These are phyloP conservation scores for Operophtera brumata DNA, from an alignment of 2,888 invertebrate genomes.

Conservation along the genomic window DNA sequence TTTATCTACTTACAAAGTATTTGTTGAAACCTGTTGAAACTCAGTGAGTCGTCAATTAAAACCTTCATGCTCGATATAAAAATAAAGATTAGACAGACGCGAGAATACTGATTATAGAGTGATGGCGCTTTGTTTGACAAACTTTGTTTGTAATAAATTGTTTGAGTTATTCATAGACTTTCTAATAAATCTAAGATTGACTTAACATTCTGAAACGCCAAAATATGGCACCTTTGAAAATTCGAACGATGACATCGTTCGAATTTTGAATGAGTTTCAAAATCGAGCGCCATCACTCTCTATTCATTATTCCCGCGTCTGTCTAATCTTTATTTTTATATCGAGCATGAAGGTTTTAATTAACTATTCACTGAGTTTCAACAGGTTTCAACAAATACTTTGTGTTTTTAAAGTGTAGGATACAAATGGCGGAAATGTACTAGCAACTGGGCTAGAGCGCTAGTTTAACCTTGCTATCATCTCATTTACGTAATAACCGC, in stretches of 20 bases:
- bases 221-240: too few relatives aligned
- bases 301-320: not conserved
- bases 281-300: too few relatives aligned
- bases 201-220: too few relatives aligned
- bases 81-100: not conserved
- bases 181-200: too few relatives aligned
- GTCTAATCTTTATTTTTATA: not conserved
- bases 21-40: not conserved
- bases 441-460: not conserved
- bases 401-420: not conserved
- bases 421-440: too few relatives aligned
- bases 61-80: not conserved
- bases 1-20: not conserved
- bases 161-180: too few relatives aligned
- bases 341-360: not conserved
- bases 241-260: too few relatives aligned
- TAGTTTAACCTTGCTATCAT: conserved; percentile 17
- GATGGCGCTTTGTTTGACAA: too few relatives aligned
- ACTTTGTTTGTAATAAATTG: too few relatives aligned
- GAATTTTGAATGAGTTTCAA: too few relatives aligned
- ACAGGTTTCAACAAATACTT: too few relatives aligned
- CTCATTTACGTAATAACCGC: conserved; percentile 30
- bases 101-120: not conserved
- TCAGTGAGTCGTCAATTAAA: not conserved
- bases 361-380: not conserved